Evolutionary conservation across 2,113 vertebrate genomes (phyloP), one percentile per base, ranked within the genome.

Genomic region (Atractosteus spatula): DNA sequence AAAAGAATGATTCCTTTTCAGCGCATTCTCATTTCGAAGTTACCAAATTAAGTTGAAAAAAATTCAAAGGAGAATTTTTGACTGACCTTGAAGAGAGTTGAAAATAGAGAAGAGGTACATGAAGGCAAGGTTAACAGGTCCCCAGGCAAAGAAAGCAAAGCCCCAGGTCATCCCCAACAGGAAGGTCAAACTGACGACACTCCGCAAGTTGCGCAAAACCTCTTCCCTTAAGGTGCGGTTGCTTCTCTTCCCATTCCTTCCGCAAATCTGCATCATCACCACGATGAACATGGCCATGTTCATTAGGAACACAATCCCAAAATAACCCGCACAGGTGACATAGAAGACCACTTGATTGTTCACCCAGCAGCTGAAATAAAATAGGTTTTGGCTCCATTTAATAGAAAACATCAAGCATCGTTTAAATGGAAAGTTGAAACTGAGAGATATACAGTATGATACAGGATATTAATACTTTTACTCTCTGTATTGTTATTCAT

Each of bases 111-210:
- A 99, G 54, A 99, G 95, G 86, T 99, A 99, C 78, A 92, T 88
- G 82, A 99, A 99, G 69, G 90, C 78, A 57, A 97, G 80, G 73
- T 84, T 89, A 72, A 96, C 86, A 0, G 95, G 92, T 3, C 95
- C 96, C 97, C 96, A 99, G 76, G 95, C 93, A 54, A 99, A 98
- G 86, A 99, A 96, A 16, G 96, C 95, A 80, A 99, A 99, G 68
- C 96, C 96, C 97, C 97, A 99, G 0, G 97, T 99, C 96, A 99
- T 97, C 62, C 97, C 97, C 17, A 99, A 83, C 43, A 99, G 93
- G 84, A 99, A 99, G 4, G 96, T 98, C 51, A 99, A 90, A 87
- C 96, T 98, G 85, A 98, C 77, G 4, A 94, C 96, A 0, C 97
- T 98, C 0, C 97, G 96, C 8, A 99, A 87, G 82, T 97, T 98